Evolutionary conservation across 2,113 vertebrate species (phyloP), one percentile per base, ranked within the genome.

Genomic region (Trematomus loennbergii): DNA sequence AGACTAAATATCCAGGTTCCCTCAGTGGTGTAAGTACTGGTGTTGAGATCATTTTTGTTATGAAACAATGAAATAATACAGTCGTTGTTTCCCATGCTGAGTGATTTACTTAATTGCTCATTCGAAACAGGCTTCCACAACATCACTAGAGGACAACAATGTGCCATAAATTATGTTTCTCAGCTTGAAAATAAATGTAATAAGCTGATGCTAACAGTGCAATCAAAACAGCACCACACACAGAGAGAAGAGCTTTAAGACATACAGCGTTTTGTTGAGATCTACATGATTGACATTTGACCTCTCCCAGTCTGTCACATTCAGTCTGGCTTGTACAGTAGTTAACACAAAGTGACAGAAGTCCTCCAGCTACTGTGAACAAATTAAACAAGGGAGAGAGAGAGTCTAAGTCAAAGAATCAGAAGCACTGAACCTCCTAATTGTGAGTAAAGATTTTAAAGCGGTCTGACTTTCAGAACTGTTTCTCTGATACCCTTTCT

Each of bases 341-440:
- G 15, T 6, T 2, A 53, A 25, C 4, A n/a, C 3, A 64, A 58
- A 57, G 55, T 13, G 1, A 50, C 18, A 53, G 12, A 54, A 58
- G 11, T 68, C 57, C 17, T 71, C 33, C 81, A 73, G 57, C 46
- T 72, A 77, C n/a, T 70, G 52, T 1, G 9, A 75, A 72, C 16
- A 69, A 63, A 77, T 3, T 65, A 1, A 82, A 84, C 64, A 65
- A 55, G 66, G 78, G 6, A 48, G n/a, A 54, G 36, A 48, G n/a
- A 55, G 68, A 52, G 36, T 40, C 54, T 67, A 81, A 79, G 77
- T 83, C 71, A 71, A 11, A 36, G 53, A 57, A 36, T 70, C 53
- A 12, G 33, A 67, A 17, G 52, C 62, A 12, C n/a, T 58, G 70
- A 52, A 75, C 40, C 29, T 77, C 15, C 70, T 53, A 16, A 25